These are phyloP conservation scores for Hippocampus barbouri DNA, from an alignment of 2,113 vertebrate species.

Conservation along the genomic window DNA sequence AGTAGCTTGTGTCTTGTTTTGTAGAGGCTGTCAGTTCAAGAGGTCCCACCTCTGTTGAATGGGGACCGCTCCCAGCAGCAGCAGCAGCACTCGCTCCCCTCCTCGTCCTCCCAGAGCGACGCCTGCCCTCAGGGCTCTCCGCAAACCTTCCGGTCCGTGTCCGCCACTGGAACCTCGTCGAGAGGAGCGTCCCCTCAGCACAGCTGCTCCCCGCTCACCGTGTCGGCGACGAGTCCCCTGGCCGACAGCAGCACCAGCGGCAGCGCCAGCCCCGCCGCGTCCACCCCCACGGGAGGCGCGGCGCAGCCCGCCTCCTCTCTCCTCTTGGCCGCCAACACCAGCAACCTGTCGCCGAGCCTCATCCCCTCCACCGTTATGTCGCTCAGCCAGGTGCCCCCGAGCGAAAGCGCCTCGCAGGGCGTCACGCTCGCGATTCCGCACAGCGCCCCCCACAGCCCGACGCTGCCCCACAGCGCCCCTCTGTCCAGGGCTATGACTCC, in stretches of 20 bases:
- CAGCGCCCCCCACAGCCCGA: constrained; percentile 72
- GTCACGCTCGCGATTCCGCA: constrained; percentile 66
- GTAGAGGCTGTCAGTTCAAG: constrained; percentile 76
- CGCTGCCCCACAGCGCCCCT: constrained; percentile 73
- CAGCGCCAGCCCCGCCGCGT: constrained; percentile 29
- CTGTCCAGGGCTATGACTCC: constrained; percentile 75
- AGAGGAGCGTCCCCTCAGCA: constrained; percentile 54
- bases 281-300: constrained; percentile 34
- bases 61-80: constrained; percentile 72
- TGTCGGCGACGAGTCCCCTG: constrained; percentile 29
- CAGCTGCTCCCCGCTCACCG: constrained; percentile 37
- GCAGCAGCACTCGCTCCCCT: constrained; percentile 50
- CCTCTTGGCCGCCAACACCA: constrained; percentile 54
- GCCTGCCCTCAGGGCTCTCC: constrained; percentile 47
- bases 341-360: constrained; percentile 66
- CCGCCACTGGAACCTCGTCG: constrained; percentile 37
- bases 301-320: constrained; percentile 49
- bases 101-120: constrained; percentile 58
- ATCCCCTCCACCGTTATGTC: constrained; percentile 67
- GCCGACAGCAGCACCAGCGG: constrained; percentile 41
- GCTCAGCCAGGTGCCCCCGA: constrained; percentile 52
- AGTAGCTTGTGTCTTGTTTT: constrained; percentile 3
- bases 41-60: constrained; percentile 73
- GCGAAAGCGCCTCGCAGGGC: constrained; percentile 55
- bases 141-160: constrained; percentile 45